Percentiles rank a stretch among this genome's conserved stretches.
Conservation (phyloP, 2,113 vertebrate genomes). For the Semicossyphus pulcher region DNA sequence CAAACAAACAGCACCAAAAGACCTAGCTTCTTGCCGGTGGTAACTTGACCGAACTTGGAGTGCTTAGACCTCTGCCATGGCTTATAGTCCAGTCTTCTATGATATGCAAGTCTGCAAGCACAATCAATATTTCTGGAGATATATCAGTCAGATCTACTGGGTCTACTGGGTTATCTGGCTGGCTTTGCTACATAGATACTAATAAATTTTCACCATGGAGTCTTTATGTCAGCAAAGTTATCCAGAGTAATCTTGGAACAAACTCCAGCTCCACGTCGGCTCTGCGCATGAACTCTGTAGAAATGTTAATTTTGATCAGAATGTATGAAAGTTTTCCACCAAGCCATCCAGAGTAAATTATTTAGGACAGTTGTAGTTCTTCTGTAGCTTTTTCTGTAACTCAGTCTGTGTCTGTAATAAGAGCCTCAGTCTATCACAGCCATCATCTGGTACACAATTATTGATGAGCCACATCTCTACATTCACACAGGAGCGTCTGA, state of each 20-base stretch:
- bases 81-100: too few relatives aligned
- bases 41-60: too few relatives aligned
- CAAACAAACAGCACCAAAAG: too few relatives aligned
- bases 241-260: too few relatives aligned
- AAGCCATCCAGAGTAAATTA: conserved; percentile 4
- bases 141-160: too few relatives aligned
- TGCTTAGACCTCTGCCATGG: too few relatives aligned
- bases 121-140: too few relatives aligned
- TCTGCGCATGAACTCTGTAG: background rate
- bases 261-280: too few relatives aligned
- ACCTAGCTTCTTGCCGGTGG: too few relatives aligned
- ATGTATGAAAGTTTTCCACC: conserved; percentile 3
- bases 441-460: conserved; percentile 15
- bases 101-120: too few relatives aligned
- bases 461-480: conserved; percentile 18
- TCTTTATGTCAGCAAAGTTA: background rate
- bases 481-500: background rate
- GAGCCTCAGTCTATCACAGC: conserved; percentile 4
- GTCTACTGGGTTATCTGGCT: background rate
- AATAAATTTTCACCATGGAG: background rate
- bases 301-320: conserved; percentile 1
- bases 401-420: conserved; percentile 14
- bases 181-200: background rate
- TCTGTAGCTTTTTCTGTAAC: too few relatives aligned
- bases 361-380: too few relatives aligned